Evolutionary conservation across 1,140 invertebrate genomes (phyloP).

Genomic region (Gryllus bimaculatus): DNA sequence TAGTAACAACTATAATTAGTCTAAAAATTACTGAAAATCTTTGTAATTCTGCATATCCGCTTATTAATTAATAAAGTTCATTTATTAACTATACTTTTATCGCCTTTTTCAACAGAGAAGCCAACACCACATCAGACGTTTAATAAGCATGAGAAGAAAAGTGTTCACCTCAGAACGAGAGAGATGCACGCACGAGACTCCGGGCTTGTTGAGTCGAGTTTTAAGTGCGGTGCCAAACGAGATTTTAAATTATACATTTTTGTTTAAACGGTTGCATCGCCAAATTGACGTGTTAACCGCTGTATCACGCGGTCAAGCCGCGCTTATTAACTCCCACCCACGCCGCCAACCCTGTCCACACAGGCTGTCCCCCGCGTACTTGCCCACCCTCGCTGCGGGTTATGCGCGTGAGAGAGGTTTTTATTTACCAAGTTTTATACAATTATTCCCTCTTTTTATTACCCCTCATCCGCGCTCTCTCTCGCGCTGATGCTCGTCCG

Average conservation of each 20-base stretch:
- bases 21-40: too few relatives aligned
- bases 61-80: too few relatives aligned
- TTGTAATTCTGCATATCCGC: too few relatives aligned
- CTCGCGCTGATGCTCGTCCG: background rate
- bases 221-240: background rate
- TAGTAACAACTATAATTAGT: too few relatives aligned
- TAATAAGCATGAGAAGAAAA: too few relatives aligned
- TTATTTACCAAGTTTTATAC: constrained; percentile 6
- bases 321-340: background rate
- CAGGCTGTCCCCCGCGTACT: background rate
- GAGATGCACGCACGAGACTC: too few relatives aligned
- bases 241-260: background rate
- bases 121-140: too few relatives aligned
- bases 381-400: background rate
- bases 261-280: background rate
- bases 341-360: background rate
- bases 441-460: constrained; percentile 6
- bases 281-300: constrained; percentile 3
- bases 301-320: background rate
- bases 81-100: too few relatives aligned
- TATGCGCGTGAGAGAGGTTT: background rate
- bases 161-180: too few relatives aligned
- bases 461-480: background rate
- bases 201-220: too few relatives aligned
- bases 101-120: too few relatives aligned